Percentiles rank a stretch among this genome's conserved stretches.
These are phyloP conservation scores for Cerceris rybyensis DNA, from an alignment of 2,888 invertebrate genomes.

Conservation along the genomic window DNA sequence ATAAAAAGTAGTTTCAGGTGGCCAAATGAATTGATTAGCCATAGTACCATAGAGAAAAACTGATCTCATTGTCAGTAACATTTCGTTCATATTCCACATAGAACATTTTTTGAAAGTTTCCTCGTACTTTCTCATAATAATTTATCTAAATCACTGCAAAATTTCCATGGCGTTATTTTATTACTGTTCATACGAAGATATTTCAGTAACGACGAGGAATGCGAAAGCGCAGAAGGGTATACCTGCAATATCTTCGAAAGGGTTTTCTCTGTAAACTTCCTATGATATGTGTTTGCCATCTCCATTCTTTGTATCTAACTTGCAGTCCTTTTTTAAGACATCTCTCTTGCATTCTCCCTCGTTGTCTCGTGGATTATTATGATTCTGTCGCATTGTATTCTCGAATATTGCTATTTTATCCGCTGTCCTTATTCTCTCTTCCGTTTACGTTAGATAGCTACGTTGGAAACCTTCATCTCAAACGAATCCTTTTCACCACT, in stretches of 20 bases:
- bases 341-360: background rate
- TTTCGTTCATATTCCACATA: too few relatives aligned
- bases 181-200: slow-evolving; percentile 19
- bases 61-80: too few relatives aligned
- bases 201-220: background rate
- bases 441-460: background rate
- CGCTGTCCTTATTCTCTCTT: slow-evolving; percentile 11
- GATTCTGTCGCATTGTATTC: slow-evolving; percentile 26
- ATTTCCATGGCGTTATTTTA: slow-evolving; percentile 34
- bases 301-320: slow-evolving; percentile 14
- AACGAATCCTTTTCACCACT: too few relatives aligned
- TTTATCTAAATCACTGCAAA: slow-evolving; percentile 11
- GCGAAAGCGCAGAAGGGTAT: slow-evolving; percentile 11
- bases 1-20: too few relatives aligned
- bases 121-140: background rate
- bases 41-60: too few relatives aligned
- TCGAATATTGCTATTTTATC: slow-evolving; percentile 26
- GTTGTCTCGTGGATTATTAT: slow-evolving; percentile 36
- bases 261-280: slow-evolving; percentile 25
- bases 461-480: too few relatives aligned
- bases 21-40: too few relatives aligned
- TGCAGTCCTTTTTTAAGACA: slow-evolving; percentile 10
- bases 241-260: slow-evolving; percentile 17
- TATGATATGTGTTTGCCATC: slow-evolving; percentile 22
- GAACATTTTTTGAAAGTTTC: background rate